These are phyloP conservation scores for Regulus satrapa DNA, from an alignment of 2,113 vertebrate species.

Conservation along the genomic window DNA sequence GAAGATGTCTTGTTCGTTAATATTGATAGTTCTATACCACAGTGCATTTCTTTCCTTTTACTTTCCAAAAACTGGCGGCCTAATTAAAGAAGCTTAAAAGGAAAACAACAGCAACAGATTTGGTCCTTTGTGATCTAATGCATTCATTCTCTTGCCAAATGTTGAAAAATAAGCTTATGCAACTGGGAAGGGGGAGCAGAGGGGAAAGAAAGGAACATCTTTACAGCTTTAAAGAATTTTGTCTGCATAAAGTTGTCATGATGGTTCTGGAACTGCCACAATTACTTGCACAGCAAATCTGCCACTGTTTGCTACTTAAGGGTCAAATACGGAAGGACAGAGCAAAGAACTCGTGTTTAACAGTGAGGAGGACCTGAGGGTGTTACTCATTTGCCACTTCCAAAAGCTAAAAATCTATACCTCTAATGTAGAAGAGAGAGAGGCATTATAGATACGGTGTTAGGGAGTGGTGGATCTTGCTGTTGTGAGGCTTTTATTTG, in stretches of 20 bases:
- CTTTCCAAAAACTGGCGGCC: not conserved
- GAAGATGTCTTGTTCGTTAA: not conserved
- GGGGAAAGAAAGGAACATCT: not conserved
- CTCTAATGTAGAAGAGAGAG: not conserved
- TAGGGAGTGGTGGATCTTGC: not conserved
- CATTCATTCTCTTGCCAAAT: not conserved
- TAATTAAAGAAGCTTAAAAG: conserved; percentile 22
- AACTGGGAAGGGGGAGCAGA: not conserved
- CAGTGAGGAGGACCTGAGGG: not conserved
- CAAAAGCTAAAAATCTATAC: not conserved
- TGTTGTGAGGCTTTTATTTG: not conserved
- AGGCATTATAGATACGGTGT: not conserved
- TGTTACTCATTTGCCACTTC: not conserved
- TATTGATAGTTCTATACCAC: not conserved
- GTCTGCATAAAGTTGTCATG: not conserved
- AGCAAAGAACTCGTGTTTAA: not conserved
- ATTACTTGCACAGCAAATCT: not conserved
- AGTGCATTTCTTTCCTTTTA: not conserved
- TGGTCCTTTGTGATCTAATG: conserved; percentile 25
- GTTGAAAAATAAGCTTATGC: conserved; percentile 35
- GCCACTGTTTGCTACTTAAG: not conserved
- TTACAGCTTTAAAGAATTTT: not conserved
- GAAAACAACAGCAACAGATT: conserved; percentile 16
- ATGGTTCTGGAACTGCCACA: not conserved
- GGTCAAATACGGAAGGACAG: not conserved